Conservation (phyloP, 2,888 invertebrate species). For the Bruchidius siliquastri region DNA sequence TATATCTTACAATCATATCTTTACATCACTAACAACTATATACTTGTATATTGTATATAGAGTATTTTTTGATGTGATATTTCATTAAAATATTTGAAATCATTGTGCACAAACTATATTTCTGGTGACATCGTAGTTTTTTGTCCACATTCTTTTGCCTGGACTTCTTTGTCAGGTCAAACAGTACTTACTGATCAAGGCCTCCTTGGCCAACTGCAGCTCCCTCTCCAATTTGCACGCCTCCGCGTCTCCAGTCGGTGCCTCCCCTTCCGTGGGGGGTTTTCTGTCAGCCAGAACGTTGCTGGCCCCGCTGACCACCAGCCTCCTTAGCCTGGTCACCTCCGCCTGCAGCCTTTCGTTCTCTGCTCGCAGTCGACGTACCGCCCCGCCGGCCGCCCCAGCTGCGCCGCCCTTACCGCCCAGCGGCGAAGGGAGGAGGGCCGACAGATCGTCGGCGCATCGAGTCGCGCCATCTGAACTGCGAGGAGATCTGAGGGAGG, state of each 20-base stretch:
- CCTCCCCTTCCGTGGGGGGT: slow-evolving; percentile 20
- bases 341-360: slow-evolving; percentile 75
- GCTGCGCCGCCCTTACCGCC: slow-evolving; percentile 46
- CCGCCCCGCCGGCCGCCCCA: slow-evolving; percentile 56
- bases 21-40: too few relatives aligned
- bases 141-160: too few relatives aligned
- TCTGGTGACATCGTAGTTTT: too few relatives aligned
- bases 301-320: slow-evolving; percentile 62
- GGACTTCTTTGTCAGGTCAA: too few relatives aligned
- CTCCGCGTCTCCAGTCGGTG: slow-evolving; percentile 36
- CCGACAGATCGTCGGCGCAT: slow-evolving; percentile 31
- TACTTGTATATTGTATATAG: too few relatives aligned
- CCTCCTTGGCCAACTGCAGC: slow-evolving; percentile 73
- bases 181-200: slow-evolving; percentile 51
- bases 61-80: too few relatives aligned
- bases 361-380: slow-evolving; percentile 64
- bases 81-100: too few relatives aligned
- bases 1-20: too few relatives aligned
- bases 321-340: slow-evolving; percentile 62
- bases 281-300: slow-evolving; percentile 54
- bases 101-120: too few relatives aligned
- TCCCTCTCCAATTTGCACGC: slow-evolving; percentile 56
- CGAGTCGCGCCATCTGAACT: slow-evolving; percentile 38
- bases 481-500: slow-evolving; percentile 40
- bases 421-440: slow-evolving; percentile 37